phyloP scores from a whole-genome alignment of 2,113 vertebrate species.

The Leucoraja erinaceus region DNA sequence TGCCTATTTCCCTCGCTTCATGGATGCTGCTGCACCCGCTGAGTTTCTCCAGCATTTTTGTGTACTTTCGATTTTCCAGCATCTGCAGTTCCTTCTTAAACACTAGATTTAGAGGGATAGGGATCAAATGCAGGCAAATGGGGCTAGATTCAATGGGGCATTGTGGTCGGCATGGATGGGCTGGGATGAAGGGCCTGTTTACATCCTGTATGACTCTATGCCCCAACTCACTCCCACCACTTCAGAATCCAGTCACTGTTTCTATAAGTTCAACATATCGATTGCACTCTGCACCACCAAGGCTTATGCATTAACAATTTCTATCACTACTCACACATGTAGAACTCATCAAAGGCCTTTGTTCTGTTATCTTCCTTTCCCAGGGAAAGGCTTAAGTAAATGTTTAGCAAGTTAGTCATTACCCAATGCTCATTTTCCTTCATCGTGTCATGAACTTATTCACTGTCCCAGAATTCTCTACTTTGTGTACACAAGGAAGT shows the following conservation, averaged over 20 bases:
- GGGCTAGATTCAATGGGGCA: too few species aligned
- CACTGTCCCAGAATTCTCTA: slow-evolving; percentile 4
- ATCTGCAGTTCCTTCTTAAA: too few species aligned
- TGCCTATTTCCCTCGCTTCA: too few species aligned
- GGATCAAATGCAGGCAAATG: too few species aligned
- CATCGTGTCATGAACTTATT: slow-evolving; percentile 8
- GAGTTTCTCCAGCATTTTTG: too few species aligned
- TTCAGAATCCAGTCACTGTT: neutral
- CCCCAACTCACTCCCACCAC: too few species aligned
- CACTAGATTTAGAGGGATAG: too few species aligned
- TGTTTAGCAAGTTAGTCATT: slow-evolving; percentile 36
- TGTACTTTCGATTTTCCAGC: too few species aligned
- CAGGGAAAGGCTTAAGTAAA: slow-evolving; percentile 36
- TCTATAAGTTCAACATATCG: neutral
- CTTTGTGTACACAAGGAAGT: slow-evolving; percentile 22
- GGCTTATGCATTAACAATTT: neutral
- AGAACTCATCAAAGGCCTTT: slow-evolving; percentile 26
- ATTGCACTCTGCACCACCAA: neutral
- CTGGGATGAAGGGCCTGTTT: too few species aligned
- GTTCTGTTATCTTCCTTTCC: slow-evolving; percentile 31
- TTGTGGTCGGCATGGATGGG: too few species aligned
- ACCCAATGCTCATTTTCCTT: slow-evolving; percentile 17
- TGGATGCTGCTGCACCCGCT: too few species aligned
- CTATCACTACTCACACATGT: neutral
- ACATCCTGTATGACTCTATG: too few species aligned